Conservation (phyloP, 2,113 vertebrate genomes). For the Oreochromis aureus region DNA sequence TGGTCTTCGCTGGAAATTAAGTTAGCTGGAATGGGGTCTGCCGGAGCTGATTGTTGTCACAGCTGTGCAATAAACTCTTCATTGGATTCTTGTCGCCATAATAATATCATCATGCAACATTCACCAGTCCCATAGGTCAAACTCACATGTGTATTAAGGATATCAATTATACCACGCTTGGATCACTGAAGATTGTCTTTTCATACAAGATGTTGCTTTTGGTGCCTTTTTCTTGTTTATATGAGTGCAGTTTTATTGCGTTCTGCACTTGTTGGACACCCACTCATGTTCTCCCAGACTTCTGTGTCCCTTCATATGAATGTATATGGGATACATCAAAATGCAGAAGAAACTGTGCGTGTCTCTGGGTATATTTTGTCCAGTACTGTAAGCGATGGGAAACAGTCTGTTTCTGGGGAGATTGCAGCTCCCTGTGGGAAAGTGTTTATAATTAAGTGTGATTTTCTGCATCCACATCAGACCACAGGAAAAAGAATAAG, state of each 20-base stretch:
- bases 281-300: background rate
- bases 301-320: background rate
- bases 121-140: background rate
- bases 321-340: background rate
- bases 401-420: slow-evolving; percentile 25
- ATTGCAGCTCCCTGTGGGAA: slow-evolving; percentile 14
- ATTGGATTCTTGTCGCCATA: background rate
- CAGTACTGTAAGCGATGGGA: slow-evolving; percentile 20
- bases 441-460: slow-evolving; percentile 52
- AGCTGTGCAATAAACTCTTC: background rate
- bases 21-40: background rate
- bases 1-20: background rate
- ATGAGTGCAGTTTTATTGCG: background rate
- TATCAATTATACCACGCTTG: background rate
- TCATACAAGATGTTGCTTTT: background rate
- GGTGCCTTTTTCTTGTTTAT: background rate
- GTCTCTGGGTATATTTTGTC: background rate
- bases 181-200: background rate
- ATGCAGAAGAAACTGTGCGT: background rate
- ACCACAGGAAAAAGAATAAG: slow-evolving; percentile 8
- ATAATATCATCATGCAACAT: background rate
- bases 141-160: background rate
- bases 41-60: background rate
- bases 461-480: slow-evolving; percentile 27
- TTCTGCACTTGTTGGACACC: background rate